Evolutionary conservation across 2,797 vertebrate species (phyloP).

Genomic region (Nyctibius grandis): DNA sequence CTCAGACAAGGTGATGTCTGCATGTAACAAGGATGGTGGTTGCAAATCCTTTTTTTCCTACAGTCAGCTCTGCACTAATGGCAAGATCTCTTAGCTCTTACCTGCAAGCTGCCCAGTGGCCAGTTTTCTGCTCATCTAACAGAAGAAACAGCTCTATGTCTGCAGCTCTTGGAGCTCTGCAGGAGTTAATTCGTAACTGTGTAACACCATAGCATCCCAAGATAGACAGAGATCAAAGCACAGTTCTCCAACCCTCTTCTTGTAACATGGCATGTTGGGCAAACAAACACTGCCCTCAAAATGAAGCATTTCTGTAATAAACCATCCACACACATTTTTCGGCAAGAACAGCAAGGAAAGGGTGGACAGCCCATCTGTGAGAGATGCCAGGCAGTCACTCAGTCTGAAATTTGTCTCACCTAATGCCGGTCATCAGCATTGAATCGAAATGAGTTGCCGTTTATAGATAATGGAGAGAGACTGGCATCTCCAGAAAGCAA

Average conservation of each 20-base stretch:
- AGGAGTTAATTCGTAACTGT: neutral
- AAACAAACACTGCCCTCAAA: neutral
- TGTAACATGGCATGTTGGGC: neutral
- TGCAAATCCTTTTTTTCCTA: neutral
- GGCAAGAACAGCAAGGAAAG: neutral
- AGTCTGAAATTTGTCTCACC: conserved; percentile 20
- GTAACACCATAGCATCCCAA: neutral
- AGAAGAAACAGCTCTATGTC: neutral
- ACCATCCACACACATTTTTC: neutral
- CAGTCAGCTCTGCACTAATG: neutral
- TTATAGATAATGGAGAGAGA: conserved; percentile 44
- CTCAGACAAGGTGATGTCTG: neutral
- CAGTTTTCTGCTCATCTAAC: neutral
- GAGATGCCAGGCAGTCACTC: neutral
- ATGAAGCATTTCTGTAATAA: neutral
- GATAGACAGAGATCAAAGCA: neutral
- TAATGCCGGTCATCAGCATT: neutral
- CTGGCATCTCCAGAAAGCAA: conserved; percentile 40
- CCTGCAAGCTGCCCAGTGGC: neutral
- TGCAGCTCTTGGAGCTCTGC: neutral
- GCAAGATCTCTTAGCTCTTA: neutral
- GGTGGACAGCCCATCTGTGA: neutral
- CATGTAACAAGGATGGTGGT: neutral
- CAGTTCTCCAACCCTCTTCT: neutral
- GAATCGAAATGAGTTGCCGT: neutral